Conservation (phyloP, 2,888 invertebrate genomes). For the Eubasilissa splendida region DNA sequence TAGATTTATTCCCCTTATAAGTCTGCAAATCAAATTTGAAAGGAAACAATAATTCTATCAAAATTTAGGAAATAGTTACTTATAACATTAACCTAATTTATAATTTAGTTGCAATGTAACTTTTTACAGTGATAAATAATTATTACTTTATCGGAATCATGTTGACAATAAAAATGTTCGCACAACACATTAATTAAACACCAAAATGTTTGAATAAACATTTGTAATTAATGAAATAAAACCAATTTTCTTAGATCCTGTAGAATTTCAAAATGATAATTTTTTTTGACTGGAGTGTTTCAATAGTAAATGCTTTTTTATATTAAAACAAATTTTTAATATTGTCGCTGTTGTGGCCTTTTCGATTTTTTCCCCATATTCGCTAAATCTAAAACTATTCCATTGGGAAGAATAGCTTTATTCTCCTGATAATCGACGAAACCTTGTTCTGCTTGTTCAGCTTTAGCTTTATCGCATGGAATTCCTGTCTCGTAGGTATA, state of each 20-base stretch:
- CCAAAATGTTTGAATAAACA: no score
- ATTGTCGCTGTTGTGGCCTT: constrained; percentile 75
- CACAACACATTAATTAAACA: no score
- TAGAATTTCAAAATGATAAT: no score
- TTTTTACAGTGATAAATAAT: constrained; percentile 34
- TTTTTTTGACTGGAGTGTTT: neutral
- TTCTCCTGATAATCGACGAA: constrained; percentile 84
- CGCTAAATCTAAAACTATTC: constrained; percentile 80
- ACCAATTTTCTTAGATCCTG: no score
- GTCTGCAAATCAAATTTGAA: constrained; percentile 9
- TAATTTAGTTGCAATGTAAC: constrained; percentile 28
- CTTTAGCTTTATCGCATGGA: constrained; percentile 75
- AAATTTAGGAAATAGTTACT: constrained; percentile 28
- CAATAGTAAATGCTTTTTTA: constrained; percentile 12
- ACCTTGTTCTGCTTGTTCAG: constrained; percentile 73
- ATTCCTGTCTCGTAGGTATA: constrained; percentile 89
- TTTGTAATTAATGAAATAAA: no score
- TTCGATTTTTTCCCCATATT: constrained; percentile 82
- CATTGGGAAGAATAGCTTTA: constrained; percentile 81
- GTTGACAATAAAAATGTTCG: no score
- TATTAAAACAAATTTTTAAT: constrained; percentile 66
- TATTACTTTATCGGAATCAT: neutral
- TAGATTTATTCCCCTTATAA: neutral
- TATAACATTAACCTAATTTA: constrained; percentile 13
- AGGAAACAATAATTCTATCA: neutral